Evolutionary conservation across 2,797 vertebrate genomes (phyloP), one percentile per base, ranked within the genome.

Genomic region (Eospalax fontanierii): DNA sequence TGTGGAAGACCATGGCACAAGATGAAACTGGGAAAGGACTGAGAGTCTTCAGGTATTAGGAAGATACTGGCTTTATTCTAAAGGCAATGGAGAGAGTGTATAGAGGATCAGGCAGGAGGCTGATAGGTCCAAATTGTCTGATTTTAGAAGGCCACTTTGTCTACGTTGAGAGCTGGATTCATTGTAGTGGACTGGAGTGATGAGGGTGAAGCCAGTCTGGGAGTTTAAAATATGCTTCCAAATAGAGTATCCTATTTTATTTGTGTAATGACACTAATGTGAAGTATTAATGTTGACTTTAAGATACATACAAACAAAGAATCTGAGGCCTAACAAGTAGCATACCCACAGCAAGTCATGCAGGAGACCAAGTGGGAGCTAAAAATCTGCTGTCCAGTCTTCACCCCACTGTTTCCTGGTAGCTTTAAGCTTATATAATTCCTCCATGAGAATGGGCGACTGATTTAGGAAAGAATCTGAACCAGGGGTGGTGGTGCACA

Each of bases 391-490:
- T 2, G 6, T 5, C 43, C 22, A 18, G 3, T 30, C 22, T 2
- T 63, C 12, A 5, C 43, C 61, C 0, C 1, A 8, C 24, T 28
- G 46, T 4, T 57, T 92, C 75, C 30, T 57, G 46, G 50, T 15
- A 38, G 46, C 59, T 24, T 40, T 19, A 35, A 57, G 14, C 26
- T 46, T 22, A 9, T 38, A 21, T 15, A 24, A 33, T 63, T 63
- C 26, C 26, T 82, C 26, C 40, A 30, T 61, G 50, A 46, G 68
- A 68, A 2, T 75, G 35, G 15, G 43, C 50, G 22, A 15, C 18
- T 50, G 43, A 4, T 76, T 92, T 94, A n/a, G 35, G 91, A 87
- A 75, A 63, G 10, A 24, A 40, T 59, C 57, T 63, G 35, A 70
- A 46, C 46, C 46, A 1, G 22, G 82, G 28, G 8, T 22, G 28